Percentiles rank a stretch among this genome's conserved stretches.
Evolutionary conservation across 2,797 vertebrate species (phyloP).

Genomic region (Sebastes itinus): DNA sequence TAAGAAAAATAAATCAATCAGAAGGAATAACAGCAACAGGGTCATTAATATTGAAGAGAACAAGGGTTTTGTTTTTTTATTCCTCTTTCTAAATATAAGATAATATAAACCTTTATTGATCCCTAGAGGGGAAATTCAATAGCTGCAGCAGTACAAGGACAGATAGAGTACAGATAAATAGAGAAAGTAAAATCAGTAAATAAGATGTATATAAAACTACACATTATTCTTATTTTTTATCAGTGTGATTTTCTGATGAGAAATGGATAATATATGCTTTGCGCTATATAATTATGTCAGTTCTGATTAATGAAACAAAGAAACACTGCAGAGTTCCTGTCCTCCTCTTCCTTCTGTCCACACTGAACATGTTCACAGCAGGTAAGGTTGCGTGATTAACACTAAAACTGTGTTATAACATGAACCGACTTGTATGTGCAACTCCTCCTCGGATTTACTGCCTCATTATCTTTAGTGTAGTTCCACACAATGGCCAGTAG

Average conservation of each 20-base stretch:
- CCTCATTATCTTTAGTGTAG: neutral
- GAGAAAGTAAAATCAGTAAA: no score
- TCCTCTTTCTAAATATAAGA: neutral
- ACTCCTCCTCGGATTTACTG: neutral
- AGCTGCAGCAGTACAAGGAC: neutral
- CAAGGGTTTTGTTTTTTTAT: neutral
- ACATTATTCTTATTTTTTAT: no score
- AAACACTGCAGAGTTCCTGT: neutral
- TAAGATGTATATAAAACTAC: no score
- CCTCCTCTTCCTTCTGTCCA: neutral
- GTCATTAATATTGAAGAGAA: neutral
- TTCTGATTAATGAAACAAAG: neutral
- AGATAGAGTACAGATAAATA: neutral
- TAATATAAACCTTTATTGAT: neutral
- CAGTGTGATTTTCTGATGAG: no score
- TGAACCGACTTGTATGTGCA: neutral
- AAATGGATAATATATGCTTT: neutral
- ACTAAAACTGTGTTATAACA: neutral
- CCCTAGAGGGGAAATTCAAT: neutral
- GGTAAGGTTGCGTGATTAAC: neutral
- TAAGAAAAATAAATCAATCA: neutral
- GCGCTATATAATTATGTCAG: neutral
- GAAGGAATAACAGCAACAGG: neutral
- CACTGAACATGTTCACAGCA: neutral
- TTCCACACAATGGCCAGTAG: slow-evolving; percentile 46